These are phyloP conservation scores for Neotoma lepida DNA, from an alignment of 2,113 vertebrate genomes.

Conservation along the genomic window DNA sequence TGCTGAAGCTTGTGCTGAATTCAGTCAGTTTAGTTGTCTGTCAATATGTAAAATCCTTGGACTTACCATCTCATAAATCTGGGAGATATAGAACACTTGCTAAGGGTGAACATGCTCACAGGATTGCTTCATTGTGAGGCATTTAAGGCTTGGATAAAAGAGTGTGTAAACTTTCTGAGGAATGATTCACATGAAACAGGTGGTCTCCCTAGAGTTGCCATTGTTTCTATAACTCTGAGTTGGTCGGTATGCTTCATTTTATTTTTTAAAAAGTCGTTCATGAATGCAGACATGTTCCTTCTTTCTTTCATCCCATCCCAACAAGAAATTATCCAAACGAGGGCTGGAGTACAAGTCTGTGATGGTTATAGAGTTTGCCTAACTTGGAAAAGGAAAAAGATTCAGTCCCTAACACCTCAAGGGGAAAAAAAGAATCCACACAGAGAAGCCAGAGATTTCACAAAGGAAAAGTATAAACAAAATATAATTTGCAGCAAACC, in stretches of 20 bases:
- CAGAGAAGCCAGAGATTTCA: constrained; percentile 51
- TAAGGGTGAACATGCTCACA: constrained; percentile 76
- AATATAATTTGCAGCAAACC: neutral
- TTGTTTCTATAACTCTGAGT: constrained; percentile 80
- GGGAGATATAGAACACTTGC: constrained; percentile 84
- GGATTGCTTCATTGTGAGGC: constrained; percentile 89
- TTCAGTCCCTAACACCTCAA: neutral
- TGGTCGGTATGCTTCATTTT: constrained; percentile 70
- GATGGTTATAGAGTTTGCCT: neutral
- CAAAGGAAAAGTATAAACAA: neutral
- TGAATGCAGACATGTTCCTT: constrained; percentile 48
- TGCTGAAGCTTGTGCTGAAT: constrained; percentile 85
- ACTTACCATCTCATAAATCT: constrained; percentile 87
- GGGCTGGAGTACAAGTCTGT: neutral
- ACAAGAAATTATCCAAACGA: constrained; percentile 31
- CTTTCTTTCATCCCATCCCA: neutral
- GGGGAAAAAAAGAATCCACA: neutral
- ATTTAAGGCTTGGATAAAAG: constrained; percentile 86
- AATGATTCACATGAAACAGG: constrained; percentile 85
- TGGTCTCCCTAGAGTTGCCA: constrained; percentile 83
- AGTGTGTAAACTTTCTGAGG: constrained; percentile 85
- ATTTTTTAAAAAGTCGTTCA: constrained; percentile 73
- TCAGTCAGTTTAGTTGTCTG: constrained; percentile 88
- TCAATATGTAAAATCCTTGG: constrained; percentile 86
- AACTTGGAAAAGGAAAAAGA: neutral